phyloP scores from a whole-genome alignment of 2,888 invertebrate genomes.

The Melinaea marsaeus region DNA sequence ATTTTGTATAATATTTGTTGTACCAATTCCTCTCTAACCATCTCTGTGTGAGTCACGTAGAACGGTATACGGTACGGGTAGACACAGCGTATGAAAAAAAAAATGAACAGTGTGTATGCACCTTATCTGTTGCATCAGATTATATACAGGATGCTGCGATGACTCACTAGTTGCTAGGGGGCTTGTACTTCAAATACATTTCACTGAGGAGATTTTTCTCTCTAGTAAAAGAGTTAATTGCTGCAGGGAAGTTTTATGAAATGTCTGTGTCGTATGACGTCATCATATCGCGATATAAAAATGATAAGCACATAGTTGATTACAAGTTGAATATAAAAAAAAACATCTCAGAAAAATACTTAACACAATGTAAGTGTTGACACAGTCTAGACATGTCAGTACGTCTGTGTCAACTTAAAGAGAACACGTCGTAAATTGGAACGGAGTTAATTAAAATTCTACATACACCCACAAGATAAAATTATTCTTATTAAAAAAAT shows the following conservation, averaged over 20 bases:
- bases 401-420: constrained; percentile 41
- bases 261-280: background rate
- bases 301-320: no score
- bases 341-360: background rate
- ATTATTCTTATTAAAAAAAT: background rate
- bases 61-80: constrained; percentile 61
- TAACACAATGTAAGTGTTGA: background rate
- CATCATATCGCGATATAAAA: background rate
- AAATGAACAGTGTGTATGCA: constrained; percentile 59
- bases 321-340: no score
- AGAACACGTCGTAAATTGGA: constrained; percentile 20
- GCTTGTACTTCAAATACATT: constrained; percentile 6
- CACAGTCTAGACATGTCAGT: constrained; percentile 43
- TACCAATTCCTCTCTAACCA: background rate
- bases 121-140: constrained; percentile 76
- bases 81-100: constrained; percentile 59
- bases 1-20: background rate
- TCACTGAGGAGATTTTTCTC: background rate
- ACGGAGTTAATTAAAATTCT: background rate
- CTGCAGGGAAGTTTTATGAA: constrained; percentile 4
- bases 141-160: constrained; percentile 51
- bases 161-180: constrained; percentile 33
- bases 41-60: constrained; percentile 60
- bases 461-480: no score
- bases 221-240: constrained; percentile 3